Percentiles rank a stretch among this genome's conserved stretches.
Conservation (phyloP, 2,113 vertebrate species). For the Tachycineta bicolor region DNA sequence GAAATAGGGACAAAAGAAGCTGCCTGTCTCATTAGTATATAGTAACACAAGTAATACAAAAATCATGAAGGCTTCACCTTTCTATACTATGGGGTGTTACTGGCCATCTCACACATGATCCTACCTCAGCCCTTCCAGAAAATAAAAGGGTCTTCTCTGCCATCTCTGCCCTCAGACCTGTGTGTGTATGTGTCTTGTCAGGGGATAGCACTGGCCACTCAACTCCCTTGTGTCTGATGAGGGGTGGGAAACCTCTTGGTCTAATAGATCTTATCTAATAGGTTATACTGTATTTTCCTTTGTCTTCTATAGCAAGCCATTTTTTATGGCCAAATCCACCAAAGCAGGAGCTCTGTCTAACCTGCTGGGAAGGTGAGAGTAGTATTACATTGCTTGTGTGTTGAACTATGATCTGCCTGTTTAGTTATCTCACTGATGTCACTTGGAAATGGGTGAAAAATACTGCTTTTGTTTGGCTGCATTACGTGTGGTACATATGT, state of each 20-base stretch:
- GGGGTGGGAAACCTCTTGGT: not conserved
- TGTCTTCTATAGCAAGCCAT: not conserved
- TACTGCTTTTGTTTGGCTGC: not conserved
- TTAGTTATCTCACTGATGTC: not conserved
- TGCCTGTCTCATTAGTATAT: fast-evolving
- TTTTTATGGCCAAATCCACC: not conserved
- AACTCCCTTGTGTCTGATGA: fast-evolving
- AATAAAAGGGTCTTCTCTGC: not conserved
- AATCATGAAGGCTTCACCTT: not conserved
- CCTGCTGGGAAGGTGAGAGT: not conserved
- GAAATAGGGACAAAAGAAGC: not conserved
- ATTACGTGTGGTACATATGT: not conserved
- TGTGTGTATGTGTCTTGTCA: not conserved
- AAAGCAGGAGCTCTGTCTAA: not conserved
- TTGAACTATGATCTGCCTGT: not conserved
- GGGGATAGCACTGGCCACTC: not conserved
- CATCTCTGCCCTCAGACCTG: not conserved
- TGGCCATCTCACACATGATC: not conserved
- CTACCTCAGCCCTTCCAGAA: not conserved
- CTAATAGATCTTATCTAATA: not conserved
- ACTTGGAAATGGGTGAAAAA: not conserved
- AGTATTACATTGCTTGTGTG: not conserved
- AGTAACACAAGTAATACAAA: not conserved
- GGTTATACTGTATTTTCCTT: not conserved
- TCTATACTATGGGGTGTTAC: not conserved